Base-by-base conservation (phyloP, 1,140 invertebrate species). In the Drosophila ogumai region DNA sequence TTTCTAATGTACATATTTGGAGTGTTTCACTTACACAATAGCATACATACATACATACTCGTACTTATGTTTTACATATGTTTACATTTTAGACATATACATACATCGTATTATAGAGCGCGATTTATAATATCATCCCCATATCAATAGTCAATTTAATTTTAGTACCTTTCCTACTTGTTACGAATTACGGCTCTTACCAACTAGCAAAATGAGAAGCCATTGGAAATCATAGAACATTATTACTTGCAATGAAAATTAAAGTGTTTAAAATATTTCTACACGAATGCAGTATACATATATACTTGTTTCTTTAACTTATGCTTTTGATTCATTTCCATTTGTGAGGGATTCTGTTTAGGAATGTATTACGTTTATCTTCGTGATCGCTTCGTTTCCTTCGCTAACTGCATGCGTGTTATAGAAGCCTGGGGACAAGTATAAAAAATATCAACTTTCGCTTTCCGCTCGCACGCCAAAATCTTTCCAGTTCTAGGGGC, bases 371-470 rank as follows among this genome's bases (percentile, higher is more conserved):
- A 44, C 47, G 36, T 65, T 41, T 44, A 63, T 60, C 52, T 50
- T 72, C 19, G 66, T 68, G 34, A 49, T 85, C 55, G 61, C 73
- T 68, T 66, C 50, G 61, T 46, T 74, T 50, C 10, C 44, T 57
- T 59, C 34, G 76, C 54, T 56, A 63, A 31, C 46, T 81, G 31
- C 52, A 60, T 69, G 49, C 49, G 44, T 56, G 28, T 75, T 50
- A 54, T 40, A 82, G 63, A 75, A 90, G 85, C 61, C 80, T 68
- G 67, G 56, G 64, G 67, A 84, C 67, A 76, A 66, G 80, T 88
- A 88, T 90, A 88, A 88, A 87, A 86, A 88, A 88, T 88, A 88
- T 88, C 76, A 82, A 81, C 68, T 88, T 80, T 74, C 77, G 55
- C 40, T 43, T 77, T 79, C 44, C 13, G 17, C 28, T 56, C 46